These are phyloP conservation scores for Azorinus chamasolen DNA, from an alignment of 2,888 invertebrate species.

Conservation along the genomic window DNA sequence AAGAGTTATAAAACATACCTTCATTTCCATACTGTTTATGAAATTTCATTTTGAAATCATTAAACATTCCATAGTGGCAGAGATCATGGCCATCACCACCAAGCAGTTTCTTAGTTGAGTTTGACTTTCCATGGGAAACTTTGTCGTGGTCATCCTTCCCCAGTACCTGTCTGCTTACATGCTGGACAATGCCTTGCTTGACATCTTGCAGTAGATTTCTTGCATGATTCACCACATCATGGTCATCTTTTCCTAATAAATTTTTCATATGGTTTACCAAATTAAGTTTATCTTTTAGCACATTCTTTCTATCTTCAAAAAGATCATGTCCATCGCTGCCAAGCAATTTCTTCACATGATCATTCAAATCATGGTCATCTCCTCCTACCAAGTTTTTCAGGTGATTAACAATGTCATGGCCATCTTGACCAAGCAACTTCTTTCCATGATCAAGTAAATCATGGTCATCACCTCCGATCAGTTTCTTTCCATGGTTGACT, in stretches of 20 bases:
- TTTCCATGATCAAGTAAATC: constrained; percentile 54
- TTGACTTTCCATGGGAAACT: constrained; percentile 29
- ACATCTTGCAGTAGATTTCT: constrained; percentile 55
- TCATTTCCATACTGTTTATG: constrained; percentile 87
- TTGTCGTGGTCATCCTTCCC: constrained; percentile 54
- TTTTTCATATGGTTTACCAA: constrained; percentile 31
- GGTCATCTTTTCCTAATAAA: constrained; percentile 20
- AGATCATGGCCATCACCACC: constrained; percentile 57
- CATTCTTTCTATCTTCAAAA: constrained; percentile 33
- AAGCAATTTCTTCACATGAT: constrained; percentile 43
- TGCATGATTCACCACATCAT: constrained; percentile 29
- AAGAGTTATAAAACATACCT: constrained; percentile 36
- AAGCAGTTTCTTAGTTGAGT: constrained; percentile 27
- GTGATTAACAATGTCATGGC: constrained; percentile 30
- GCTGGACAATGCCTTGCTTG: constrained; percentile 19
- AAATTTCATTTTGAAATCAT: constrained; percentile 87
- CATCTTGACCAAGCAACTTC: constrained; percentile 24
- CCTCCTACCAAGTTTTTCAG: constrained; percentile 49
- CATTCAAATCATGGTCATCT: constrained; percentile 30
- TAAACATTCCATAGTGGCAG: constrained; percentile 63
- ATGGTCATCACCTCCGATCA: constrained; percentile 65
- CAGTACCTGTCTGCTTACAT: constrained; percentile 19
- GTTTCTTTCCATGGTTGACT: constrained; percentile 28
- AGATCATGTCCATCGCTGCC: constrained; percentile 66
- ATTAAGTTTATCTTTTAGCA: constrained; percentile 52